These are phyloP conservation scores for Cataglyphis hispanica DNA, from an alignment of 1,140 invertebrate species.

Conservation along the genomic window DNA sequence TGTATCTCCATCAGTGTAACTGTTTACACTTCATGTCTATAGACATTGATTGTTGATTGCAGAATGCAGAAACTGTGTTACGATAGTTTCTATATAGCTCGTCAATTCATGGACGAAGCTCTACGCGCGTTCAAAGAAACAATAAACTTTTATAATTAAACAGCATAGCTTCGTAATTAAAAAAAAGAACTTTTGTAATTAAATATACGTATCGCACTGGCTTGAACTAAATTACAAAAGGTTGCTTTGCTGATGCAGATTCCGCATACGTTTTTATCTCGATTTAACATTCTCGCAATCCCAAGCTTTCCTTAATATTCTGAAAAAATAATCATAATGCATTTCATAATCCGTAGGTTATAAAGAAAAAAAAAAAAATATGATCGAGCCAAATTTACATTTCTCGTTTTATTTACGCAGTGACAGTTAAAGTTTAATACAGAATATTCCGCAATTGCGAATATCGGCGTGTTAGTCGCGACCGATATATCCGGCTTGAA, in stretches of 20 bases:
- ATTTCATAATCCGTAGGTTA: neutral
- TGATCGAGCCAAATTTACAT: neutral
- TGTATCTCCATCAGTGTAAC: conserved; percentile 47
- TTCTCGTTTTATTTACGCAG: conserved; percentile 2
- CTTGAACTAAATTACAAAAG: conserved; percentile 8
- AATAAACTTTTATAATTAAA: conserved; percentile 55
- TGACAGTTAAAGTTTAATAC: conserved; percentile 15
- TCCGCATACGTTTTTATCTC: conserved; percentile 35
- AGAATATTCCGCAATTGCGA: conserved; percentile 23
- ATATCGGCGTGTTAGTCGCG: conserved; percentile 59
- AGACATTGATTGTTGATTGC: conserved; percentile 47
- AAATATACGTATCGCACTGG: conserved; percentile 48
- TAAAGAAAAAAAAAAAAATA: neutral
- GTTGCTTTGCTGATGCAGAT: conserved; percentile 34
- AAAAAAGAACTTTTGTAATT: conserved; percentile 60
- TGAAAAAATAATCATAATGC: neutral
- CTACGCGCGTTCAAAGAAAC: conserved; percentile 45
- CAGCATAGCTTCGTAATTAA: conserved; percentile 51
- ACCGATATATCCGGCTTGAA: conserved; percentile 51
- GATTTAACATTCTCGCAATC: conserved; percentile 21
- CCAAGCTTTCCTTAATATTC: neutral
- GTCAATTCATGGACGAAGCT: conserved; percentile 27
- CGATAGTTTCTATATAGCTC: conserved; percentile 46
- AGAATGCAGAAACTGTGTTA: conserved; percentile 58
- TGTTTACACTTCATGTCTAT: conserved; percentile 55